A percentile compares a stretch with the other conserved stretches of the same genome.
Evolutionary conservation across 2,797 vertebrate genomes (phyloP).

Genomic region (Eupleurogrammus muticus): DNA sequence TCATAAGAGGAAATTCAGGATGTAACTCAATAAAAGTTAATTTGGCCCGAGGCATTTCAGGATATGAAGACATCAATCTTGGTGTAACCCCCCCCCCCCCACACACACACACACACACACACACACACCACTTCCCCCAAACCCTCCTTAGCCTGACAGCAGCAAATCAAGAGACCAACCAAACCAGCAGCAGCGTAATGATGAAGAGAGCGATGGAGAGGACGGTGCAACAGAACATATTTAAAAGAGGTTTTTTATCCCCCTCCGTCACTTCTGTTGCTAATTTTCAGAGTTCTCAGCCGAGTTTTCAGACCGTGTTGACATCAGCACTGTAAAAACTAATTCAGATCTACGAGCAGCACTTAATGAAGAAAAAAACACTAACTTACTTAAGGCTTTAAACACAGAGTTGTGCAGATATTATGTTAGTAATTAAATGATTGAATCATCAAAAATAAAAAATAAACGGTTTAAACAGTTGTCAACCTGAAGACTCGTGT

Average conservation of each 20-base stretch:
- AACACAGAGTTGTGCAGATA: no score
- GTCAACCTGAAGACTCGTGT: no score
- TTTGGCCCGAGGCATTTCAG: constrained; percentile 65
- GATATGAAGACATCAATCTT: constrained; percentile 77
- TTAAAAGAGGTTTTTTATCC: constrained; percentile 5
- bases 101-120: neutral
- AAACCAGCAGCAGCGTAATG: constrained; percentile 33
- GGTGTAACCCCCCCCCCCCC: neutral
- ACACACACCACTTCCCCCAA: neutral
- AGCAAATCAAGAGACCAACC: constrained; percentile 46
- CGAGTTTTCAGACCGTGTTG: no score
- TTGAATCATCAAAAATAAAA: no score
- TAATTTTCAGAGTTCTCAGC: no score
- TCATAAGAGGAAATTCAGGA: constrained; percentile 65
- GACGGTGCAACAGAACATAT: neutral
- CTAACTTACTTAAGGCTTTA: no score
- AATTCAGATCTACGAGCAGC: no score
- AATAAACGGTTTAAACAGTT: no score
- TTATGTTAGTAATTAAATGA: no score
- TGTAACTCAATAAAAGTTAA: constrained; percentile 72
- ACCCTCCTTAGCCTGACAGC: constrained; percentile 35
- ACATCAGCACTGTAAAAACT: no score
- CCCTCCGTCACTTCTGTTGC: neutral
- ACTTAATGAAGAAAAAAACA: no score
- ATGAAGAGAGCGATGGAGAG: constrained; percentile 1